A percentile compares a stretch with the other conserved stretches of the same genome.
These are phyloP conservation scores for Mycogona germanica DNA, from an alignment of 2,888 invertebrate genomes.

Conservation along the genomic window DNA sequence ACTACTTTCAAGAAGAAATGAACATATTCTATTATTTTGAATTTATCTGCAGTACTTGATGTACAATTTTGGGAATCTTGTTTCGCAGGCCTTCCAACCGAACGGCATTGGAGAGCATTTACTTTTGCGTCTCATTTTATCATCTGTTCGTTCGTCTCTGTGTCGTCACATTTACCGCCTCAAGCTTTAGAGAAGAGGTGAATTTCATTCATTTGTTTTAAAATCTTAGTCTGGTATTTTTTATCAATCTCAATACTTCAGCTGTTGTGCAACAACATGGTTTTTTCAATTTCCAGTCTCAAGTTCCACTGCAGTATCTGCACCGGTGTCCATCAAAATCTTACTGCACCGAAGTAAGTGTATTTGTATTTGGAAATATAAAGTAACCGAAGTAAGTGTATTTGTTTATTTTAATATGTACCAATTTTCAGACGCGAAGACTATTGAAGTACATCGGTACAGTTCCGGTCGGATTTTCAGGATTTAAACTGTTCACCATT, in stretches of 20 bases:
- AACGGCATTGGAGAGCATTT: background rate
- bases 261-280: too few relatives aligned
- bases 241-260: too few relatives aligned
- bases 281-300: background rate
- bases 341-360: slow-evolving; percentile 5
- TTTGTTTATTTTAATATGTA: too few relatives aligned
- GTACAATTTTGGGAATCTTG: too few relatives aligned
- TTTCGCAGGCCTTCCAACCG: slow-evolving; percentile 1
- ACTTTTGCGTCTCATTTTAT: slow-evolving; percentile 5
- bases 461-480: too few relatives aligned
- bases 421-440: too few relatives aligned
- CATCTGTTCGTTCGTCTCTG: background rate
- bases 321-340: slow-evolving; percentile 4
- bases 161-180: background rate
- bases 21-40: background rate
- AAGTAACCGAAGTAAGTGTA: too few relatives aligned
- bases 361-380: background rate
- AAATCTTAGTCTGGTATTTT: too few relatives aligned
- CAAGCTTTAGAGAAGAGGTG: slow-evolving; percentile 11
- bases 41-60: too few relatives aligned
- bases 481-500: slow-evolving; percentile 9
- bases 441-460: too few relatives aligned
- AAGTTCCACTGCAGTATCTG: slow-evolving; percentile 4
- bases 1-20: background rate
- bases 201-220: too few relatives aligned